Evolutionary conservation across 2,113 vertebrate species (phyloP).

Genomic region (Butorides virescens): DNA sequence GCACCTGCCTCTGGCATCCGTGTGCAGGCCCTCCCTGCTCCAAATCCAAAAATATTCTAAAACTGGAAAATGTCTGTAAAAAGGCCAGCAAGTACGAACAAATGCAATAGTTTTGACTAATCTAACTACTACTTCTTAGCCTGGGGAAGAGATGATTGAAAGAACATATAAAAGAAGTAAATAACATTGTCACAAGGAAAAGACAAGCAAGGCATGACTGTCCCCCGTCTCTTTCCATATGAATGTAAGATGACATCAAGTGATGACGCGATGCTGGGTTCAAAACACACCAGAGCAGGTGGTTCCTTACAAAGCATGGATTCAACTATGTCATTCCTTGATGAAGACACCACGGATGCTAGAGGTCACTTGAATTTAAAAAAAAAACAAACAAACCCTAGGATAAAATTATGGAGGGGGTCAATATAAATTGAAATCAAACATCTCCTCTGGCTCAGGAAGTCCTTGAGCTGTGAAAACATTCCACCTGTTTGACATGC

Average conservation of each 20-base stretch:
- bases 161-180: not conserved
- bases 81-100: not conserved
- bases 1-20: not conserved
- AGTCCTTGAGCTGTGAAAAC: not conserved
- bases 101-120: not conserved
- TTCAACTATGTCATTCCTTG: not conserved
- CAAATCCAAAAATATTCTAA: not conserved
- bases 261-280: not conserved
- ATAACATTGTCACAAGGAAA: not conserved
- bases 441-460: not conserved
- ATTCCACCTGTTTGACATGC: not conserved
- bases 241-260: not conserved
- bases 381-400: not conserved
- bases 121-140: not conserved
- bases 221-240: not conserved
- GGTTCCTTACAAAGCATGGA: not conserved
- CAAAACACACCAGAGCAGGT: not conserved
- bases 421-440: not conserved
- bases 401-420: not conserved
- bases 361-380: not conserved
- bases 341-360: not conserved
- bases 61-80: not conserved
- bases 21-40: too few relatives aligned
- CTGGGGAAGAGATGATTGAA: not conserved
- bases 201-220: not conserved